These are phyloP conservation scores for Hoplostethus atlanticus DNA, from an alignment of 2,797 vertebrate species.

Conservation along the genomic window DNA sequence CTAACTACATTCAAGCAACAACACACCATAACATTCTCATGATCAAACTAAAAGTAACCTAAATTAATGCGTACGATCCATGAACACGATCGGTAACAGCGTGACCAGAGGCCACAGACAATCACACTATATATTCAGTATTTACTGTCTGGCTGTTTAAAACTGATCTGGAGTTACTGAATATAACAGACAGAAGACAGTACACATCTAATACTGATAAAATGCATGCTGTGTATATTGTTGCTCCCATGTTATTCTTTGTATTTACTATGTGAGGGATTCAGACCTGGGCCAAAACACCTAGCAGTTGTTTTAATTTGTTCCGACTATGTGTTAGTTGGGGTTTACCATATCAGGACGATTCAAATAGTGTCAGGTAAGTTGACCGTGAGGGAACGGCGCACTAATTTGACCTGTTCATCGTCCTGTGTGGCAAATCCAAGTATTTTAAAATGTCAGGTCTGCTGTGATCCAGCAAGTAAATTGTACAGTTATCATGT, in stretches of 20 bases:
- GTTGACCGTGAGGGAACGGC: no score
- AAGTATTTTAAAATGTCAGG: neutral
- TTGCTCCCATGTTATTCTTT: neutral
- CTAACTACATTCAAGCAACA: slow-evolving; percentile 58
- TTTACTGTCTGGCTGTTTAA: neutral
- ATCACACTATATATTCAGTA: slow-evolving; percentile 25
- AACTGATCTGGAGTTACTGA: neutral
- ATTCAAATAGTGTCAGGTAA: no score
- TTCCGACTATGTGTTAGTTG: neutral
- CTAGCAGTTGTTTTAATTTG: neutral
- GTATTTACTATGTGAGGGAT: neutral
- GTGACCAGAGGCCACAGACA: slow-evolving; percentile 67
- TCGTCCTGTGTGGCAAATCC: no score
- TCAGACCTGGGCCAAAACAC: slow-evolving; percentile 6
- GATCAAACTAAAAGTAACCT: slow-evolving; percentile 42
- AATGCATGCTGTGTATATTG: neutral
- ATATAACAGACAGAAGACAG: no score
- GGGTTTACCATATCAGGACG: neutral
- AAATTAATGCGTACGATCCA: neutral
- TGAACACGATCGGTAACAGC: neutral
- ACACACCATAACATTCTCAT: slow-evolving; percentile 24
- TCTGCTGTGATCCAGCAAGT: neutral
- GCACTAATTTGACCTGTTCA: no score
- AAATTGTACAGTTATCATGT: no score
- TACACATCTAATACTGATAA: no score